phyloP scores from a whole-genome alignment of 2,113 vertebrate species.

The Speoplatyrhinus poulsoni region DNA sequence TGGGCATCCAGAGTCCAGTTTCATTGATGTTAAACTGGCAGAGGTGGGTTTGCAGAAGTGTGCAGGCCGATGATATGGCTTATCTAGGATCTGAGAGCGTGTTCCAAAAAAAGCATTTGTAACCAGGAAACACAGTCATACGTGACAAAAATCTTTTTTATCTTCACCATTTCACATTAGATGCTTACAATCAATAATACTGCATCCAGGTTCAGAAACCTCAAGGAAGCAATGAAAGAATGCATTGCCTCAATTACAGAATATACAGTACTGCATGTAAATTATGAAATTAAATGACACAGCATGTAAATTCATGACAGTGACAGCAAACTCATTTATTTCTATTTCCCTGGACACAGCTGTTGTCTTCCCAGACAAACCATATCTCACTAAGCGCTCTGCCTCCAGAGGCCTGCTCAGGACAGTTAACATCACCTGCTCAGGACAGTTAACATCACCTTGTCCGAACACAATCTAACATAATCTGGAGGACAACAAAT shows the following conservation, averaged over 20 bases:
- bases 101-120: slow-evolving; percentile 67
- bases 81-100: slow-evolving; percentile 68
- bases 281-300: too few relatives aligned
- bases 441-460: slow-evolving; percentile 63
- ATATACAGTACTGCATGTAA: too few relatives aligned
- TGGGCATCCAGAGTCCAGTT: slow-evolving; percentile 78
- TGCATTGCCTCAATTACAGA: too few relatives aligned
- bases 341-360: slow-evolving; percentile 38
- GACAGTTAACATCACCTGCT: slow-evolving; percentile 59
- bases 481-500: slow-evolving; percentile 54
- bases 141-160: slow-evolving; percentile 1
- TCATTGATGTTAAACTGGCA: slow-evolving; percentile 75
- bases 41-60: slow-evolving; percentile 51
- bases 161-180: too few relatives aligned
- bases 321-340: slow-evolving; percentile 18
- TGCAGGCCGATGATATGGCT: slow-evolving; percentile 58
- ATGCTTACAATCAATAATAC: too few relatives aligned
- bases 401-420: slow-evolving; percentile 55
- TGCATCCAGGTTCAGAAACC: too few relatives aligned
- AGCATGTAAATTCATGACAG: too few relatives aligned
- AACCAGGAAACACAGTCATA: slow-evolving; percentile 29
- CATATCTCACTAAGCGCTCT: slow-evolving; percentile 69
- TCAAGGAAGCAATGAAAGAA: too few relatives aligned
- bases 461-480: slow-evolving; percentile 67
- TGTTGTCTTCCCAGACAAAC: slow-evolving; percentile 53